phyloP scores from a whole-genome alignment of 2,113 vertebrate species.

The Hemibagrus wyckioides region DNA sequence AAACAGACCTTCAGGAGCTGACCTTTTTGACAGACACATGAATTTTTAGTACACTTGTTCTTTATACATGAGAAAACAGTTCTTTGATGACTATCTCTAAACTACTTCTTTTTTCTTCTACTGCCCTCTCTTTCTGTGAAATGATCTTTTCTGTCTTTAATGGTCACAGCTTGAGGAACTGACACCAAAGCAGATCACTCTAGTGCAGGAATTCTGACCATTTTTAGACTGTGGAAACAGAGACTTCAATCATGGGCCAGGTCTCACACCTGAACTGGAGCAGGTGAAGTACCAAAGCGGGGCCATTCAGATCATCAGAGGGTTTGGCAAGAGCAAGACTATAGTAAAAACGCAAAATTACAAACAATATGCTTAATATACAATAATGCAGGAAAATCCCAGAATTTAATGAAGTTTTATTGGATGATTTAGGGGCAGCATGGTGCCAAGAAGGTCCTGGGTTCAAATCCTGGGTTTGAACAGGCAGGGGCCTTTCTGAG shows the following conservation, averaged over 20 bases:
- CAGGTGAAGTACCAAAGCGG: slow-evolving; percentile 40
- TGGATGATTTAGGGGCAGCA: too few relatives aligned
- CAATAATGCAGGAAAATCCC: too few relatives aligned
- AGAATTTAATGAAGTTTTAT: not conserved
- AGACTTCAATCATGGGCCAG: slow-evolving; percentile 48
- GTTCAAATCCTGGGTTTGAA: too few relatives aligned
- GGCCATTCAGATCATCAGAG: slow-evolving; percentile 36
- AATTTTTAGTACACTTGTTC: not conserved
- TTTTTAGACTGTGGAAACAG: slow-evolving; percentile 46
- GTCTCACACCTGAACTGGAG: slow-evolving; percentile 42
- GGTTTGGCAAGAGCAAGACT: slow-evolving; percentile 36
- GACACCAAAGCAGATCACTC: slow-evolving; percentile 18
- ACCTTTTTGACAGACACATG: too few relatives aligned
- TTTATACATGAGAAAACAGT: not conserved
- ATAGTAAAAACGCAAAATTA: slow-evolving; percentile 11
- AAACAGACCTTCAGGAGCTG: too few relatives aligned
- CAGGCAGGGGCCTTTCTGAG: too few relatives aligned
- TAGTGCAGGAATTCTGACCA: slow-evolving; percentile 51
- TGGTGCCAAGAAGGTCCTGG: too few relatives aligned
- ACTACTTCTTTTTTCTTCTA: not conserved
- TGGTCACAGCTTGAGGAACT: slow-evolving; percentile 55
- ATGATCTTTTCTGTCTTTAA: slow-evolving; percentile 45
- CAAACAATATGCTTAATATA: not conserved
- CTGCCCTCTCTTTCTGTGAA: not conserved
- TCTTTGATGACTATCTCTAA: not conserved